Percentiles rank a stretch among this genome's conserved stretches.
These are phyloP conservation scores for Nanorana parkeri DNA, from an alignment of 2,113 vertebrate species.

Conservation along the genomic window DNA sequence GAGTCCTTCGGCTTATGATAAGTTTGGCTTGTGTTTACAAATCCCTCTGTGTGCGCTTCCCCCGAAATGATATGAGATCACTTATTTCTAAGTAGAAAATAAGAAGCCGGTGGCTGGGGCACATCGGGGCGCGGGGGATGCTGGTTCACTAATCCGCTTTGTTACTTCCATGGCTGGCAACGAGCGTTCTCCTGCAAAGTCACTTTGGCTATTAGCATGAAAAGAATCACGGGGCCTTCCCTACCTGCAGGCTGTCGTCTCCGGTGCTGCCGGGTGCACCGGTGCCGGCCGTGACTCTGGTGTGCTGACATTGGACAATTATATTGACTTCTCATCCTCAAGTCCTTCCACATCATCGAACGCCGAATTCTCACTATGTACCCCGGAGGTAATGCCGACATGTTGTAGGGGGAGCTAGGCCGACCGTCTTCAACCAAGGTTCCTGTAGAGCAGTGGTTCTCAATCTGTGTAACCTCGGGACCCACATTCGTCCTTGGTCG, in stretches of 20 bases:
- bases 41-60: neutral
- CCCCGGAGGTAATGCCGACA: too few relatives aligned
- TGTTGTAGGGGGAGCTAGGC: too few relatives aligned
- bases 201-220: constrained; percentile 35
- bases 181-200: constrained; percentile 21
- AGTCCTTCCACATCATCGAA: too few relatives aligned
- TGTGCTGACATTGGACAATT: too few relatives aligned
- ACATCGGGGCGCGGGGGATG: neutral
- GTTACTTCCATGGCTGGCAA: neutral
- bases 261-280: neutral
- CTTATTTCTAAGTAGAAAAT: neutral
- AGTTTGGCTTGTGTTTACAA: neutral
- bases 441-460: too few relatives aligned
- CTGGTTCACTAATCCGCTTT: constrained; percentile 26
- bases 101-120: neutral
- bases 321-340: too few relatives aligned
- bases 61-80: neutral
- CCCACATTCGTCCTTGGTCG: too few relatives aligned
- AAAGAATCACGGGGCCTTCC: neutral
- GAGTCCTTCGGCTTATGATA: neutral
- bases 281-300: neutral
- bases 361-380: too few relatives aligned
- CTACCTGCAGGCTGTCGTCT: neutral
- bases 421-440: too few relatives aligned
- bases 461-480: too few relatives aligned